phyloP scores from a whole-genome alignment of 2,797 vertebrate species.

The Malurus leucopterus region DNA sequence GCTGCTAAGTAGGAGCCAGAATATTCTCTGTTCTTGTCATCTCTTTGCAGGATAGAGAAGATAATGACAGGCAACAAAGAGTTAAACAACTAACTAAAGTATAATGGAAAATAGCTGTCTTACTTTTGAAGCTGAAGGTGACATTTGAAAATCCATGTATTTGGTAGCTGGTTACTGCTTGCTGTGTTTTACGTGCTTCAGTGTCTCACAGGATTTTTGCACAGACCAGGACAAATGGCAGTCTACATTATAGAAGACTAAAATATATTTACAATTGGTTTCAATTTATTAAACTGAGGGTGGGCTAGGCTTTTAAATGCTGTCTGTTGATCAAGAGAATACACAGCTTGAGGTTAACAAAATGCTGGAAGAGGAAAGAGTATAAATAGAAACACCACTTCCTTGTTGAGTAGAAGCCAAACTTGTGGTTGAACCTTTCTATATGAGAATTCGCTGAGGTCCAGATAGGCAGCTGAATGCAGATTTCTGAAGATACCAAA shows the following conservation, averaged over 20 bases:
- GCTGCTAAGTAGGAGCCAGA: not conserved
- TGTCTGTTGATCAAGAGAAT: constrained; percentile 11
- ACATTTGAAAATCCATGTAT: not conserved
- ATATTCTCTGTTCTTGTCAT: not conserved
- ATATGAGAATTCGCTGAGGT: not conserved
- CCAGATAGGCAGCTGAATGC: not conserved
- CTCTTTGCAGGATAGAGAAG: not conserved
- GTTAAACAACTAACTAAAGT: not conserved
- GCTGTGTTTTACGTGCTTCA: not conserved
- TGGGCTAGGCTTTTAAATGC: not conserved
- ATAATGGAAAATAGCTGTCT: not conserved
- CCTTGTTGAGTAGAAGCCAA: constrained; percentile 51
- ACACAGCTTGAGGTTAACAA: constrained; percentile 27
- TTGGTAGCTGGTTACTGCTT: not conserved
- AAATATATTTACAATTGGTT: not conserved
- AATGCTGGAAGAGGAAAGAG: constrained; percentile 51
- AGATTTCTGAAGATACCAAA: not conserved
- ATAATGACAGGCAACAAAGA: not conserved
- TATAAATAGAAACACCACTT: constrained; percentile 60
- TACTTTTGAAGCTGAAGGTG: not conserved
- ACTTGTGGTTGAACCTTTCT: constrained; percentile 26
- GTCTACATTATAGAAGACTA: not conserved
- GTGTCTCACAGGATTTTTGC: not conserved
- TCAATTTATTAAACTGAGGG: not conserved
- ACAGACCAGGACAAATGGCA: not conserved